Percentiles rank a stretch among this genome's conserved stretches.
phyloP scores from a whole-genome alignment of 2,888 invertebrate genomes.

The Callimorpha dominula region DNA sequence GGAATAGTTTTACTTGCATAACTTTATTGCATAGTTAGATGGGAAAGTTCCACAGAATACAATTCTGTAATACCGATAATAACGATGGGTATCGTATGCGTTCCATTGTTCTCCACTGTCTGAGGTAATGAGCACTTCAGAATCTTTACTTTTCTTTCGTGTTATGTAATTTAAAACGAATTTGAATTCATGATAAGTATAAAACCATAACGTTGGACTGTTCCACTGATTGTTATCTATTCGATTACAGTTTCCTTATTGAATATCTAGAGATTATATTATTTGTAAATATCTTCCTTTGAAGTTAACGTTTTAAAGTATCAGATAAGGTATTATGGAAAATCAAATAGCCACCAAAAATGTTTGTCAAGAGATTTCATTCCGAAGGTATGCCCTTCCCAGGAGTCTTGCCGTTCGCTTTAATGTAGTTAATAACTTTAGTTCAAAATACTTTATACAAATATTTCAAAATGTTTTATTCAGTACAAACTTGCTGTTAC shows the following conservation, averaged over 20 bases:
- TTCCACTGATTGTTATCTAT: conserved; percentile 16
- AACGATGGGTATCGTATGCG: conserved; percentile 42
- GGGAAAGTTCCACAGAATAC: conserved; percentile 55
- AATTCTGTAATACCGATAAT: conserved; percentile 51
- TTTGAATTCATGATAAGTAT: conserved; percentile 28
- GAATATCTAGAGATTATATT: conserved; percentile 2
- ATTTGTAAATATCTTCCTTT: neutral
- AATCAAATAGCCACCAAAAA: neutral
- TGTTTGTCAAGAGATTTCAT: neutral
- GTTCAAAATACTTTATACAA: neutral
- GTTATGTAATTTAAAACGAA: conserved; percentile 30
- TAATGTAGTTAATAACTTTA: no score
- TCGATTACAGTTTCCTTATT: conserved; percentile 19
- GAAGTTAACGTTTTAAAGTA: neutral
- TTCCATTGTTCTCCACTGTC: conserved; percentile 45
- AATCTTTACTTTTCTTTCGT: conserved; percentile 45
- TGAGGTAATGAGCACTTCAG: conserved; percentile 36
- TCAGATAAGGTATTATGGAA: neutral
- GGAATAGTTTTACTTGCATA: conserved; percentile 50
- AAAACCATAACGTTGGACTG: conserved; percentile 18
- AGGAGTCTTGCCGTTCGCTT: no score
- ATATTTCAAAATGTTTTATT: neutral
- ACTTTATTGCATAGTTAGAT: conserved; percentile 52
- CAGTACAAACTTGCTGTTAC: neutral
- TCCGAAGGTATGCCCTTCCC: neutral